Evolutionary conservation across 2,797 vertebrate species (phyloP), one percentile per base, ranked within the genome.

Genomic region (Meda fulgida): DNA sequence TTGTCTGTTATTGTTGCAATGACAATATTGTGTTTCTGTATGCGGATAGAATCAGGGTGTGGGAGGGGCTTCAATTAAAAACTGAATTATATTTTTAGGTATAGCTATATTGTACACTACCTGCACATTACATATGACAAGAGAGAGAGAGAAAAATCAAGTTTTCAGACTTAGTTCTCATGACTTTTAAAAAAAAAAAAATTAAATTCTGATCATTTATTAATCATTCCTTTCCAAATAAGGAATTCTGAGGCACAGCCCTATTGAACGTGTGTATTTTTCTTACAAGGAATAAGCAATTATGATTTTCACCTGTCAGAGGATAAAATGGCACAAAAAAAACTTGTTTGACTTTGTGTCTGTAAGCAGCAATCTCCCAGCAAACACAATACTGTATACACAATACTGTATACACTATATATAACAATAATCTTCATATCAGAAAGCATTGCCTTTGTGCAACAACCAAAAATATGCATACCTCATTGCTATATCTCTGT

Each of bases 381-480:
- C 66, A 69, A 23, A 21, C 31, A 36, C 34, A 36, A 67, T n/a
- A n/a, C n/a, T n/a, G n/a, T n/a, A n/a, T n/a, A n/a, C n/a, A n/a
- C 18, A 21, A 46, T 3, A 67, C 51, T 34, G 5, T 21, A 19
- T 55, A 53, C 19, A 53, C 51, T 53, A 8, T 53, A n/a, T 55
- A 10, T n/a, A 55, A 55, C 55, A 38, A 95, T 95, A 92, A 95
- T 95, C 92, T 92, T 90, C 92, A 91, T 90, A 90, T 93, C 91
- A 92, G 90, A 93, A 92, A 92, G 82, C 83, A 85, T 92, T 92
- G 11, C 23, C 36, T 51, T 51, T 51, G 18, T 36, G 31, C 14
- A 77, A 58, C 31, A 18, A 23, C 87, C 90, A 34, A 92, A 89
- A 89, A 92, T 90, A 89, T 78, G 84, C 88, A 89, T 90, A 76